Conservation (phyloP, 2,797 vertebrate species). For the Decapterus maruadsi region DNA sequence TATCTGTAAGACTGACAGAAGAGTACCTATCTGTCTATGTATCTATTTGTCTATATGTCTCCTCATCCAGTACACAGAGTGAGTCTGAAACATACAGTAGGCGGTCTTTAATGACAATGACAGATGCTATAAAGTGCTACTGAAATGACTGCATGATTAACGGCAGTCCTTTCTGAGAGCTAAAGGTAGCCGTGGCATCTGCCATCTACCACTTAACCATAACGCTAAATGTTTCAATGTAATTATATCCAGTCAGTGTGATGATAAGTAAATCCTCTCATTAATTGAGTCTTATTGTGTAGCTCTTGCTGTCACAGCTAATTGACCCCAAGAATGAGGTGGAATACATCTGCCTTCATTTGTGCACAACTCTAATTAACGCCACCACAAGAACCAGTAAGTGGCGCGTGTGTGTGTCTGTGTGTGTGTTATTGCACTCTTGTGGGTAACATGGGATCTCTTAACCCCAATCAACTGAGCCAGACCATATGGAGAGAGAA, state of each 20-base stretch:
- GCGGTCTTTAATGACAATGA: neutral
- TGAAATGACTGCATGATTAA: constrained; percentile 27
- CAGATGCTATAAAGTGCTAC: constrained; percentile 1
- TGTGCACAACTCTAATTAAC: constrained; percentile 79
- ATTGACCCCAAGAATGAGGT: constrained; percentile 80
- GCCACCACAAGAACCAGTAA: constrained; percentile 31
- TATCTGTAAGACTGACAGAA: constrained; percentile 11
- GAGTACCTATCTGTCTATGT: neutral
- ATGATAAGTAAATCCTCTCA: constrained; percentile 76
- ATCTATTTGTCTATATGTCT: neutral
- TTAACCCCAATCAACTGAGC: constrained; percentile 51
- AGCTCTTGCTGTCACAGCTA: constrained; percentile 72
- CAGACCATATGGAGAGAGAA: constrained; percentile 26
- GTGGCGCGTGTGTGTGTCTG: neutral
- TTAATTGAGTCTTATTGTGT: constrained; percentile 78
- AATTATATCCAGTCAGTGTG: constrained; percentile 68
- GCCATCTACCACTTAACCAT: constrained; percentile 49
- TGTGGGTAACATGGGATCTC: constrained; percentile 26
- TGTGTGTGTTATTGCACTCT: neutral
- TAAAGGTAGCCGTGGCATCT: constrained; percentile 40
- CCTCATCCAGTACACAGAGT: no score
- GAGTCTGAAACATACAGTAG: neutral
- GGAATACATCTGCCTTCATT: constrained; percentile 74
- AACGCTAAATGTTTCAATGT: constrained; percentile 63
- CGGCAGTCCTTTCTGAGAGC: constrained; percentile 3